phyloP scores from a whole-genome alignment of 1,140 invertebrate genomes.

The Homarus americanus region DNA sequence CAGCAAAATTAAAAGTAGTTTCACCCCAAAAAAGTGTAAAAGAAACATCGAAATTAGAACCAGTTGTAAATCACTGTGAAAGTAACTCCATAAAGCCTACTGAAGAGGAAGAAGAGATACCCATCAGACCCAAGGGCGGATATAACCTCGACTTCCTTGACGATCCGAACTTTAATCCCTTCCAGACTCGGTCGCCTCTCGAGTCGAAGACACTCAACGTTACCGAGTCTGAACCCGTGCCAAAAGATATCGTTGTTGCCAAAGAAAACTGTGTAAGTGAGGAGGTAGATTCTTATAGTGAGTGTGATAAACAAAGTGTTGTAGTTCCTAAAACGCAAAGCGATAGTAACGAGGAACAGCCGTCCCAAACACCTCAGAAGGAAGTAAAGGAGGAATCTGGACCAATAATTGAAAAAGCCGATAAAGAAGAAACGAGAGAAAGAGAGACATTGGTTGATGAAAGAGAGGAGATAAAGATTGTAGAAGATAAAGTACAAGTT shows the following conservation, averaged over 20 bases:
- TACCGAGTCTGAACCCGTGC: neutral
- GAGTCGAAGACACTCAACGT: neutral
- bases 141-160: slow-evolving; percentile 73
- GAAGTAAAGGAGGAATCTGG: neutral
- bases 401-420: neutral
- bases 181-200: slow-evolving; percentile 32
- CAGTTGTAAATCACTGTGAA: neutral
- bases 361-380: neutral
- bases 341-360: neutral
- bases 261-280: neutral
- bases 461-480: neutral
- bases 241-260: neutral
- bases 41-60: neutral
- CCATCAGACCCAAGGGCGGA: slow-evolving; percentile 41
- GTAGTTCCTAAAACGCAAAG: neutral
- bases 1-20: neutral
- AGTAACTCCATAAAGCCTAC: neutral
- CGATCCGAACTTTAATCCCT: slow-evolving; percentile 72
- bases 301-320: slow-evolving; percentile 18
- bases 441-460: neutral
- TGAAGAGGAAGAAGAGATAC: slow-evolving; percentile 50
- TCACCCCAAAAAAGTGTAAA: neutral
- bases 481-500: neutral
- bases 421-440: neutral
- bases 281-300: neutral